A percentile compares a stretch with the other conserved stretches of the same genome.
Evolutionary conservation across 2,113 vertebrate genomes (phyloP).

Genomic region (Takifugu flavidus): DNA sequence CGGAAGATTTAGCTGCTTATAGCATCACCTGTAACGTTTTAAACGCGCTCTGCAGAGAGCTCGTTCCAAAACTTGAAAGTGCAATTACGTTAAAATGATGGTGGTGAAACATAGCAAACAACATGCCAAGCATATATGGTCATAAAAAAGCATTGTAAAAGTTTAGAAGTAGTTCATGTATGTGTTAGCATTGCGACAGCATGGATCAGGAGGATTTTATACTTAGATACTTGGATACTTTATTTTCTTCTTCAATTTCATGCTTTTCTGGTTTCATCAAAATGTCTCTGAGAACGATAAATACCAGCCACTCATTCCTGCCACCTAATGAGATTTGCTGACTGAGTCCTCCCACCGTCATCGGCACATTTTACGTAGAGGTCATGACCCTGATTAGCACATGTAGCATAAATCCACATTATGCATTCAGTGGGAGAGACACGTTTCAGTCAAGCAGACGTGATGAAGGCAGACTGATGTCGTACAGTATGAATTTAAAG

Average conservation of each 20-base stretch:
- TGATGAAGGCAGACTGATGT: background rate
- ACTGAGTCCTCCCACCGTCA: constrained; percentile 42
- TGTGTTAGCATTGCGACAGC: background rate
- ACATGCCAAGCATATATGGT: background rate
- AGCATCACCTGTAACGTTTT: background rate
- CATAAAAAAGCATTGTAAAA: too few species aligned
- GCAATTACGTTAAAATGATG: background rate
- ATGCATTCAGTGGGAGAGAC: constrained; percentile 21
- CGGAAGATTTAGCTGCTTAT: too few species aligned
- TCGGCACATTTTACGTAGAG: constrained; percentile 12
- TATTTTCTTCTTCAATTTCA: constrained; percentile 65
- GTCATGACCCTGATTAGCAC: constrained; percentile 25
- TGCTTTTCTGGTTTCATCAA: constrained; percentile 67
- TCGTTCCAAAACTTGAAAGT: background rate
- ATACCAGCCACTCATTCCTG: constrained; percentile 45
- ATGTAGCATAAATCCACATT: constrained; percentile 39
- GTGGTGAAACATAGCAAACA: background rate
- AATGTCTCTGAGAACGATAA: constrained; percentile 66
- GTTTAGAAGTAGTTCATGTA: too few species aligned
- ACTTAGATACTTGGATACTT: background rate
- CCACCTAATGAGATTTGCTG: constrained; percentile 52
- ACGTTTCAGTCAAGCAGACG: constrained; percentile 14
- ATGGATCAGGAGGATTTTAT: background rate
- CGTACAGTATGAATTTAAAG: background rate
- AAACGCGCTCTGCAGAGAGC: background rate